These are phyloP conservation scores for Tragelaphus imberbis DNA, from an alignment of 2,113 vertebrate genomes.

Conservation along the genomic window DNA sequence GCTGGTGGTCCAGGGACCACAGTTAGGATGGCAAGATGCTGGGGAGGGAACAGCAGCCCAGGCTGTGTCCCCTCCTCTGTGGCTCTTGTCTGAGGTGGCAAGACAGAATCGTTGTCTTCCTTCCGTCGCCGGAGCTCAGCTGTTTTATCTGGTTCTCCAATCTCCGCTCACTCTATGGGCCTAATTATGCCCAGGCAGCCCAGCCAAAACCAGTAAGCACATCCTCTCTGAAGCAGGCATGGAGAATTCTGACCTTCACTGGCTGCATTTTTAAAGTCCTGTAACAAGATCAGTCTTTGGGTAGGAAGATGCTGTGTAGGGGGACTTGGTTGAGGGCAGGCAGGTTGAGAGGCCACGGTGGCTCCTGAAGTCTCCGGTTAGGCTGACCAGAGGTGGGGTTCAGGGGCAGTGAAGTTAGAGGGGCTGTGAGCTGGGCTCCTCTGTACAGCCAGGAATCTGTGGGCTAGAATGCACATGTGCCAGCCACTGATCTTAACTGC, in stretches of 20 bases:
- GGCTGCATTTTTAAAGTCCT: background rate
- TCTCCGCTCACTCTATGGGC: background rate
- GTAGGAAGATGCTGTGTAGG: background rate
- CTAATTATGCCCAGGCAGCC: background rate
- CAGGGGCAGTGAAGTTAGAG: background rate
- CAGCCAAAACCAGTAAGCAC: background rate
- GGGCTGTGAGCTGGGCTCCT: background rate
- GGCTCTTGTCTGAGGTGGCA: background rate
- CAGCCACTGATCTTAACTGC: background rate
- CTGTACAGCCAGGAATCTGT: background rate
- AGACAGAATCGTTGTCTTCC: background rate
- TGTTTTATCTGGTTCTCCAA: background rate
- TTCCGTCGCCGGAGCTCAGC: background rate
- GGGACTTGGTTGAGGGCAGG: rapidly evolving
- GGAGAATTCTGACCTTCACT: rapidly evolving
- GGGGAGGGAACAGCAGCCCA: background rate
- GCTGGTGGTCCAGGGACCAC: background rate
- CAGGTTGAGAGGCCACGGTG: background rate
- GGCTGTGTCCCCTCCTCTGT: background rate
- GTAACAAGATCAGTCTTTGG: background rate
- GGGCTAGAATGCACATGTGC: rapidly evolving
- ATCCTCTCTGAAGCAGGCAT: background rate
- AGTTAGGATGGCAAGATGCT: background rate
- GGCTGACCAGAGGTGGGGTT: background rate
- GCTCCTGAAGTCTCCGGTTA: background rate